Conservation (phyloP, 2,888 invertebrate genomes). For the Callimorpha dominula region DNA sequence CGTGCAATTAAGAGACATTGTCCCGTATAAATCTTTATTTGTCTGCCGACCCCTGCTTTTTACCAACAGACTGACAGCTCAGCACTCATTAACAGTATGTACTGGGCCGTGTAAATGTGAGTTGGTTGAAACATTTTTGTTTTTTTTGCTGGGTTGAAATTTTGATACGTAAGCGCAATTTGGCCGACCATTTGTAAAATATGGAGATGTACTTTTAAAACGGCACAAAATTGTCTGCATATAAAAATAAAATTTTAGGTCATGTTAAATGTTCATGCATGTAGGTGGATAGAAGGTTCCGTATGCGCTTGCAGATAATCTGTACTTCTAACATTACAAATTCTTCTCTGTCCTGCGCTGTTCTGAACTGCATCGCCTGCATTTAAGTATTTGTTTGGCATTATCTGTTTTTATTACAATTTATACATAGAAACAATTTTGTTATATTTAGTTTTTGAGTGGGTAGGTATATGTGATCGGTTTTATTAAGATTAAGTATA, state of each 20-base stretch:
- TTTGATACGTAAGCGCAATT: conserved; percentile 31
- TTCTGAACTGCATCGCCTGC: no score
- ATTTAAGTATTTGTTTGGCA: no score
- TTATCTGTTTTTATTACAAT: no score
- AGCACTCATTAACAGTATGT: conserved; percentile 49
- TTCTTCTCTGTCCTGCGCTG: no score
- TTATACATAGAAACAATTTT: no score
- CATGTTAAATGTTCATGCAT: neutral
- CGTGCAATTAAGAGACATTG: conserved; percentile 71
- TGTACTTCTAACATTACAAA: neutral
- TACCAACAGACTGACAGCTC: conserved; percentile 55
- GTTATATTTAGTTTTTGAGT: no score
- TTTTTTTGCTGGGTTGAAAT: conserved; percentile 27
- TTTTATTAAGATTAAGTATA: no score
- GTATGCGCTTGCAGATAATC: neutral
- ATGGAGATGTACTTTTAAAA: conserved; percentile 18
- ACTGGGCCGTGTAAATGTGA: conserved; percentile 34
- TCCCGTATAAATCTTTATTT: conserved; percentile 69
- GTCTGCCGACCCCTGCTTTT: conserved; percentile 52
- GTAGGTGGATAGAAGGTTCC: neutral
- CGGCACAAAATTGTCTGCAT: neutral
- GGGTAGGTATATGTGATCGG: no score
- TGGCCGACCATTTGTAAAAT: conserved; percentile 25
- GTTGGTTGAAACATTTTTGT: conserved; percentile 40
- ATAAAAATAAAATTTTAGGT: neutral